Conservation (phyloP, 1,140 invertebrate species). For the silkworm (Bombyx mori) region DNA sequence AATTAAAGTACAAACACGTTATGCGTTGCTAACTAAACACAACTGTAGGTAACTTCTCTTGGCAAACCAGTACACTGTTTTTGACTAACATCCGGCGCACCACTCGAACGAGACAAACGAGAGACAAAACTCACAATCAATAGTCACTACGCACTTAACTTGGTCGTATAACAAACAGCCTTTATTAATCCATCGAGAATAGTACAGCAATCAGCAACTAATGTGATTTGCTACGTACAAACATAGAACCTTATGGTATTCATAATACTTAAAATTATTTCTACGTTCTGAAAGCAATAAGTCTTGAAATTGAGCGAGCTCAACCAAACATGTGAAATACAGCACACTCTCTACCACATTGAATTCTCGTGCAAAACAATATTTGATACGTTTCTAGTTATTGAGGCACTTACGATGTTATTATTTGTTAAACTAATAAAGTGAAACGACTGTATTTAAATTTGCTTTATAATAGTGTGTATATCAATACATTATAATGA, state of each 20-base stretch:
- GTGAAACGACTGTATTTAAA: conserved; percentile 1
- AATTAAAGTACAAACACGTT: conserved; percentile 72
- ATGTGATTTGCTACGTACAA: conserved; percentile 59
- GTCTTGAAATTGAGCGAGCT: conserved; percentile 68
- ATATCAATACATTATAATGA: conserved; percentile 5
- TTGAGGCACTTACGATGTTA: conserved; percentile 36
- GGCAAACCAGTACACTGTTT: conserved; percentile 63
- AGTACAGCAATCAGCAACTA: conserved; percentile 57
- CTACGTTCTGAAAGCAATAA: conserved; percentile 62
- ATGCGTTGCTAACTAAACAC: conserved; percentile 69
- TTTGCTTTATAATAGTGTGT: too few relatives aligned
- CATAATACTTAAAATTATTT: conserved; percentile 60
- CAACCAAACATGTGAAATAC: conserved; percentile 57
- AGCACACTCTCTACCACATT: conserved; percentile 49
- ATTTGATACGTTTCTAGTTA: conserved; percentile 11
- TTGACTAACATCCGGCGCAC: conserved; percentile 66
- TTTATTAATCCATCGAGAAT: conserved; percentile 47
- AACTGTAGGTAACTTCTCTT: conserved; percentile 71
- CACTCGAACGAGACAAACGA: conserved; percentile 50
- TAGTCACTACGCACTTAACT: conserved; percentile 48
- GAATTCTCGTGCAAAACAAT: conserved; percentile 24
- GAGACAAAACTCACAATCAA: conserved; percentile 33
- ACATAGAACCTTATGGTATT: conserved; percentile 54
- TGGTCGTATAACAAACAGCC: conserved; percentile 61
- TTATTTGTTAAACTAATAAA: conserved; percentile 23